These are phyloP conservation scores for Synanthedon tipuliformis DNA, from an alignment of 2,888 invertebrate species.

Conservation along the genomic window DNA sequence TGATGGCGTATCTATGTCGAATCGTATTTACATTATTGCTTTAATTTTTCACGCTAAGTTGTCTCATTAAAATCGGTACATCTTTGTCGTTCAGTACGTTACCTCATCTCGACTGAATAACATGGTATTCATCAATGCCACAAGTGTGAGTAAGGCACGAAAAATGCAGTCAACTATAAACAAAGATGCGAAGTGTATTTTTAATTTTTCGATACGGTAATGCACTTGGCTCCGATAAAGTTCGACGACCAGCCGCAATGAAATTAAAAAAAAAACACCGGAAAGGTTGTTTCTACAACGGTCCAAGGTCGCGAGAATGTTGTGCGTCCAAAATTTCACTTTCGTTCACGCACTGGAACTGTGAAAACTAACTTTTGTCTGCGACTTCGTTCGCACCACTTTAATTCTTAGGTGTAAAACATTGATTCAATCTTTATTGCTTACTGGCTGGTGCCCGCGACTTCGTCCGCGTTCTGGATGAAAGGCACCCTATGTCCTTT, in stretches of 20 bases:
- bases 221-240: constrained; percentile 8
- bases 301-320: constrained; percentile 2
- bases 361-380: too few relatives aligned
- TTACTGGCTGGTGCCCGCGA: too few relatives aligned
- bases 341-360: not conserved
- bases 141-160: not conserved
- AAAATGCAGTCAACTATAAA: not conserved
- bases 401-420: too few relatives aligned
- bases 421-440: too few relatives aligned
- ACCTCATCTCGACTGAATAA: too few relatives aligned
- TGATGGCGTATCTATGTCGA: not conserved
- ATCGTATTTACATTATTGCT: not conserved
- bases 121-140: not conserved
- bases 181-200: not conserved
- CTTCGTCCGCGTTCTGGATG: too few relatives aligned
- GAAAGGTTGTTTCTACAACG: constrained; percentile 4
- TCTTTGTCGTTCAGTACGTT: not conserved
- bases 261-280: not conserved
- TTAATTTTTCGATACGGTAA: not conserved
- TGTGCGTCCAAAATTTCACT: constrained; percentile 7
- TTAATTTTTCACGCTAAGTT: not conserved
- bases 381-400: too few relatives aligned
- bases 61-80: not conserved
- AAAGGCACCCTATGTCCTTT: too few relatives aligned
- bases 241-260: constrained; percentile 4